Base-by-base conservation (phyloP, 2,797 vertebrate genomes). In the Helicolenus hilgendorfi region DNA sequence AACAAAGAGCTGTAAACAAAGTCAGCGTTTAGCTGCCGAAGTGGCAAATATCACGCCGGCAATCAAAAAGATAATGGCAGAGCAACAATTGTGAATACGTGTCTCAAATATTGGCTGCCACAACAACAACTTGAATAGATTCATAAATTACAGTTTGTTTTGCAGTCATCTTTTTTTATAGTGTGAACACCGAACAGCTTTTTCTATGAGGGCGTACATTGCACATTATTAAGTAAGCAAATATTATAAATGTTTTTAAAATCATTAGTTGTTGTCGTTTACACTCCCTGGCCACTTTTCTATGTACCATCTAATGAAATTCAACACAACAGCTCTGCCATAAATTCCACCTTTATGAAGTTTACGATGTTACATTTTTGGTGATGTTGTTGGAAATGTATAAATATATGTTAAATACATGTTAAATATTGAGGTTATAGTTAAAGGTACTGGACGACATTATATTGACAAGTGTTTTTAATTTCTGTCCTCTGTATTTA, bases 1-100 rank as follows among this genome's bases (percentile, higher is more conserved):
- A 94, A 95, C 92, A 96, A 95, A 95, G 78, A 84, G 77, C 64
- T 76, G 26, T 79, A 67, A 84, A 87, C 81, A 88, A 87, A 92
- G 83, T 88, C 75, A 63, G 62, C 83, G 89, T 93, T 93, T 79
- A 76, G 71, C 45, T 41, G 79, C 72, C 11, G n/a, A 2, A 64
- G 64, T 53, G 56, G 27, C 70, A 79, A 72, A 83, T 56, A 81
- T 85, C 62, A 72, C 27, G 0, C 11, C 59, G 33, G 72, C 64
- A 88, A 76, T 91, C 60, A 68, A 20, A 84, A 60, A 26, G n/a
- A 71, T 72, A 56, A 92, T 88, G 38, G 55, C 68, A 74, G 64
- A 58, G 60, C 81, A 84, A 59, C 53, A 82, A 84, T 41, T 83
- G 77, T 74, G 85, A 83, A 55, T 29, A 18, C 38, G 13, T 18